Base-by-base conservation (phyloP, 2,888 invertebrate genomes). In the Phyllotreta striolata region DNA sequence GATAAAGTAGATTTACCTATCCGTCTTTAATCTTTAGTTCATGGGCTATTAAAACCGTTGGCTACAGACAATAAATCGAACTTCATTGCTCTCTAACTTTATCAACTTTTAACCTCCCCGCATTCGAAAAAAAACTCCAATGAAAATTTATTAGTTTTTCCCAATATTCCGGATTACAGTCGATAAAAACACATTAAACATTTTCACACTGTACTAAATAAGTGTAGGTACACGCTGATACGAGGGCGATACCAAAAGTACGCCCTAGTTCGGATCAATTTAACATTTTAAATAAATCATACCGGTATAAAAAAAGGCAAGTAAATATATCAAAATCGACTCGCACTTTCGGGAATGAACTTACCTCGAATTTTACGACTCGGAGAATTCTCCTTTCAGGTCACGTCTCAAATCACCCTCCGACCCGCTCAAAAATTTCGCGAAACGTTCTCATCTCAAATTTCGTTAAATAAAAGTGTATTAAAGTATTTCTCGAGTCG, bases 311-410 rank as follows among this genome's bases (percentile, higher is more conserved):
- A 24, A 24, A 39, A 43, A 43, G 40, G 43, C 35, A 43, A 51
- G 51, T 51, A 35, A 59, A 59, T 59, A 52, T 59, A 59, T 51
- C 51, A 59, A 59, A 59, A 59, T 51, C 51, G 43, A 59, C 51
- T 51, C 37, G 13, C 13, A 43, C 59, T 52, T 43, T 51, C 8
- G 52, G 59, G 59, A 59, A 43, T 52, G 35, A 43, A 59, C 41
- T 59, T 59, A 35, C 37, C 41, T 10, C 37, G 59, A 59, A 51
- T 59, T 51, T 59, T 59, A 59, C 43, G 59, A 59, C 43, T 59
- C 43, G 52, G 40, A 51, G 13, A 14, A 52, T 59, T 59, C 43
- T 35, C 35, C 51, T 59, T 59, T 59, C 59, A 34, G 43, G 52
- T 59, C 59, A 59, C 59, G 59, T 59, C 10, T 13, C 52, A 59